A percentile compares a stretch with the other conserved stretches of the same genome.
Conservation (phyloP, 2,888 invertebrate genomes). For the Cryptocheilus praepositus region DNA sequence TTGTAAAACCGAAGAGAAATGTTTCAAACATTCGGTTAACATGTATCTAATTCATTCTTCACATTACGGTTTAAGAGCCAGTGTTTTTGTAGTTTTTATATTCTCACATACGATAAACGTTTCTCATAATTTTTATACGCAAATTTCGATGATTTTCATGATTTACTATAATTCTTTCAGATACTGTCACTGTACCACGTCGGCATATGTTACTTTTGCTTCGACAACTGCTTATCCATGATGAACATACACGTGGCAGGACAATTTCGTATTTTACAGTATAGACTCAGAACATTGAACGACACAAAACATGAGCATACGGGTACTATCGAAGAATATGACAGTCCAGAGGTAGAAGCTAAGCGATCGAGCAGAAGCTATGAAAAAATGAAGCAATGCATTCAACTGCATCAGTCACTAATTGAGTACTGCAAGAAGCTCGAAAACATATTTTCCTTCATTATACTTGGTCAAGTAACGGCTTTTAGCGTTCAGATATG, state of each 20-base stretch:
- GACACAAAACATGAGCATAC: neutral
- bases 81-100: no score
- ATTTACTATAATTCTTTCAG: no score
- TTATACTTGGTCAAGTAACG: conserved; percentile 46
- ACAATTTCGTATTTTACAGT: conserved; percentile 56
- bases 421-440: conserved; percentile 44
- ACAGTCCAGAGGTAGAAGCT: neutral
- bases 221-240: conserved; percentile 52
- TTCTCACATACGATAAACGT: no score
- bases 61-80: no score
- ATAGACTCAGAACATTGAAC: conserved; percentile 24
- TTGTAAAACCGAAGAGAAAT: no score
- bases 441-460: conserved; percentile 41
- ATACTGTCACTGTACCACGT: conserved; percentile 14
- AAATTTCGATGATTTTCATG: no score
- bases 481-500: conserved; percentile 41
- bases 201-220: conserved; percentile 53
- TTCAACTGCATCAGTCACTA: conserved; percentile 45
- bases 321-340: no score
- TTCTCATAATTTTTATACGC: no score
- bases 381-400: conserved; percentile 28
- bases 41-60: no score
- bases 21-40: no score
- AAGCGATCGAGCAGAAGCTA: conserved; percentile 2
- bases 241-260: conserved; percentile 49